Evolutionary conservation across 1,140 invertebrate species (phyloP).

Genomic region (Trichonephila clavipes): DNA sequence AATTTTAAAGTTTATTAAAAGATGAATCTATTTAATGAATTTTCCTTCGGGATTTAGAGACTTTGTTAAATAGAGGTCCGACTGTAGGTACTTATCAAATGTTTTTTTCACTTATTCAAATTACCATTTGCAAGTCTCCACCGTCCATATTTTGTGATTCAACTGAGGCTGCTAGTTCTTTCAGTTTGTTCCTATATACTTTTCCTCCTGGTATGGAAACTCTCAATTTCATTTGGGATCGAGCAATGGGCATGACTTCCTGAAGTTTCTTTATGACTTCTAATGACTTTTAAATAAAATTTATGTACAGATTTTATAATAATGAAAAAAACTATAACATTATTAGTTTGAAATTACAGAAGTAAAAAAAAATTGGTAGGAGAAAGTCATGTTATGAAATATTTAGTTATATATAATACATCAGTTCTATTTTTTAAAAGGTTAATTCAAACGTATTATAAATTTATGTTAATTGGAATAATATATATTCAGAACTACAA

Average conservation of each 20-base stretch:
- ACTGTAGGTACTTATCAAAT: too few species aligned
- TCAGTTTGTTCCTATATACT: constrained; percentile 85
- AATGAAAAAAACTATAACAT: background rate
- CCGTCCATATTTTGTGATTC: constrained; percentile 89
- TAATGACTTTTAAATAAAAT: constrained; percentile 84
- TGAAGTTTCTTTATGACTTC: constrained; percentile 96
- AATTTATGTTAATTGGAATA: too few species aligned
- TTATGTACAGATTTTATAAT: background rate
- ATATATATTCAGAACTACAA: too few species aligned
- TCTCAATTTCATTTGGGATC: constrained; percentile 96
- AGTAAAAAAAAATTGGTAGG: background rate
- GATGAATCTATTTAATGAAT: too few species aligned
- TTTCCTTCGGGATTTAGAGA: too few species aligned
- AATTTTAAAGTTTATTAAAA: too few species aligned
- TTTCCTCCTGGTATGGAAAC: constrained; percentile 88
- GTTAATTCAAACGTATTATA: background rate
- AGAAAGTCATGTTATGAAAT: too few species aligned
- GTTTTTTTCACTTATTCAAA: too few species aligned
- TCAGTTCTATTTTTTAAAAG: too few species aligned
- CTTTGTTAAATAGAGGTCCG: too few species aligned
- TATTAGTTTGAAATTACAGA: background rate
- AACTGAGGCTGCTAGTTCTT: constrained; percentile 87
- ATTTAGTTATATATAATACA: too few species aligned
- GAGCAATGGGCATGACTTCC: constrained; percentile 92
- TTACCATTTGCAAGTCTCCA: constrained; percentile 87